Evolutionary conservation across 2,113 vertebrate species (phyloP).

Genomic region (Gallinago undulata): DNA sequence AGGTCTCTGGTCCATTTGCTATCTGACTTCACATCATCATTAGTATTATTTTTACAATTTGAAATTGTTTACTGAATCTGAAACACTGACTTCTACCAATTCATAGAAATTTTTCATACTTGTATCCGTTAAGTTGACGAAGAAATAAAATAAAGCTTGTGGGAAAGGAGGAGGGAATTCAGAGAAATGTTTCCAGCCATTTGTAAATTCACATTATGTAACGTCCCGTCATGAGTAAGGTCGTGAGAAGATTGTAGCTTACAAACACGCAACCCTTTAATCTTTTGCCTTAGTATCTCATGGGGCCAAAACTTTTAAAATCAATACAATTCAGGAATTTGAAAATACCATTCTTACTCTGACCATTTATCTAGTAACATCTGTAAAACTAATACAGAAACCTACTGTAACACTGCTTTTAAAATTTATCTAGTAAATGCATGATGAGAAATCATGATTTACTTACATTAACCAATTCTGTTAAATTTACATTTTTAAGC

Average conservation of each 20-base stretch:
- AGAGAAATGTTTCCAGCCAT: neutral
- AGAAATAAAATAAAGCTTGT: neutral
- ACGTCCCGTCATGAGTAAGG: neutral
- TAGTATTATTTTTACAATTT: neutral
- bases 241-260: constrained; percentile 16
- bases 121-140: neutral
- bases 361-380: neutral
- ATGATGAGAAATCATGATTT: too few species aligned
- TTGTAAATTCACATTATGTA: constrained; percentile 7
- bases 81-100: neutral
- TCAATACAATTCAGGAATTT: neutral
- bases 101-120: neutral
- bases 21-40: neutral
- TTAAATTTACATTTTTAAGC: neutral
- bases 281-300: constrained; percentile 16
- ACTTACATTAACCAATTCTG: neutral
- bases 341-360: neutral
- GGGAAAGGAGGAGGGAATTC: neutral
- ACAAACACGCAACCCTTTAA: neutral
- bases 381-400: neutral
- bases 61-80: neutral
- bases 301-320: neutral
- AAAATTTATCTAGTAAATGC: neutral
- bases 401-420: neutral
- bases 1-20: neutral